phyloP scores from a whole-genome alignment of 2,113 vertebrate genomes.

The Balaeniceps rex region DNA sequence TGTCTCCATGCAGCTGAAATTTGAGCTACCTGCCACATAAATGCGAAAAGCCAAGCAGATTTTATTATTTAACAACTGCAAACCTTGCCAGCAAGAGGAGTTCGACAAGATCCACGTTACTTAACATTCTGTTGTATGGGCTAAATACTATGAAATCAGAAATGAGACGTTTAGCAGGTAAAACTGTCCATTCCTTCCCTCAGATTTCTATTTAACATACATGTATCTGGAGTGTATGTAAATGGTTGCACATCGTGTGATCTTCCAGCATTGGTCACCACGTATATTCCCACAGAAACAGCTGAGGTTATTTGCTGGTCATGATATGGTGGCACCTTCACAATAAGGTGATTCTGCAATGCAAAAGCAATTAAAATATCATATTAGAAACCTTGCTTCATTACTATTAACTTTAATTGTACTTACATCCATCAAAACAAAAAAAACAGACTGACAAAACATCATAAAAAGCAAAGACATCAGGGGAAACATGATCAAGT shows the following conservation, averaged over 20 bases:
- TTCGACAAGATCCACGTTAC: accelerated
- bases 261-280: conserved; percentile 94
- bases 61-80: background rate
- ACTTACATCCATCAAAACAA: background rate
- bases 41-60: background rate
- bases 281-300: conserved; percentile 92
- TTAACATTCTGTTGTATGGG: accelerated
- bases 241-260: conserved; percentile 95
- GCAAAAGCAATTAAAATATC: background rate
- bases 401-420: background rate
- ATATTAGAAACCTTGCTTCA: background rate
- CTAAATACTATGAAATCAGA: background rate
- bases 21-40: background rate
- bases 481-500: background rate
- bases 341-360: conserved; percentile 94
- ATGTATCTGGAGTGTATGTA: conserved; percentile 93
- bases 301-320: conserved; percentile 86
- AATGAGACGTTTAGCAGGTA: background rate
- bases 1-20: background rate
- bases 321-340: conserved; percentile 95
- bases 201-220: conserved; percentile 64
- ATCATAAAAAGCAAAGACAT: accelerated
- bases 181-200: background rate
- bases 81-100: background rate
- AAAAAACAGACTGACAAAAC: background rate